phyloP scores from a whole-genome alignment of 2,888 invertebrate genomes.

The Drosophila kambysellisi region DNA sequence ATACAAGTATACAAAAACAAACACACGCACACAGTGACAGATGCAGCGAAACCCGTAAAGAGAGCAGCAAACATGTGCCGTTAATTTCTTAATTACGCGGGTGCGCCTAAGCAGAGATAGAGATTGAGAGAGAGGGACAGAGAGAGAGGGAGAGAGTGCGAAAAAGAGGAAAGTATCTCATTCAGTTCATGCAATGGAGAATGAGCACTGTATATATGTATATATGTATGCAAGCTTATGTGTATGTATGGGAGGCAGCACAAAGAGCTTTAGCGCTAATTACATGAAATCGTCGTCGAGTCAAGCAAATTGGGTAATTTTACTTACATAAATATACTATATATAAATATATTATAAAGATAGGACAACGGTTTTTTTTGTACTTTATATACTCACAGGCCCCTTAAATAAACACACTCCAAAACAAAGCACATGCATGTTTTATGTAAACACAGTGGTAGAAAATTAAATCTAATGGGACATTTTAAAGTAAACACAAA shows the following conservation, averaged over 20 bases:
- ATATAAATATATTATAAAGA: slow-evolving; percentile 39
- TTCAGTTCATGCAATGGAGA: slow-evolving; percentile 42
- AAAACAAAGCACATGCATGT: slow-evolving; percentile 3
- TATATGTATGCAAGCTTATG: neutral
- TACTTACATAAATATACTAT: slow-evolving; percentile 13
- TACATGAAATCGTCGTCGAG: slow-evolving; percentile 68
- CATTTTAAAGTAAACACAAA: neutral
- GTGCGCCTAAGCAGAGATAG: slow-evolving; percentile 41
- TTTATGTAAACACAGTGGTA: slow-evolving; percentile 16
- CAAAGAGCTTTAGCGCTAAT: slow-evolving; percentile 54
- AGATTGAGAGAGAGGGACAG: slow-evolving; percentile 18
- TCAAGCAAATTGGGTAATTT: slow-evolving; percentile 76
- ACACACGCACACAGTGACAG: slow-evolving; percentile 20
- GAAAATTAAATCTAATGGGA: neutral
- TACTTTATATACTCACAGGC: slow-evolving; percentile 42
- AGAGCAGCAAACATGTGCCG: slow-evolving; percentile 77
- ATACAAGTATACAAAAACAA: neutral
- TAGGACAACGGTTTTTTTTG: slow-evolving; percentile 34
- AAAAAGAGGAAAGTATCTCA: slow-evolving; percentile 40
- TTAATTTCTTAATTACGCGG: slow-evolving; percentile 80
- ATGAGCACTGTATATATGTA: slow-evolving; percentile 5
- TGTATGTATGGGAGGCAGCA: slow-evolving; percentile 2
- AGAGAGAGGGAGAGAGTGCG: slow-evolving; percentile 17
- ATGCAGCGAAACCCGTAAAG: slow-evolving; percentile 29
- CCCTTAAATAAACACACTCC: slow-evolving; percentile 41